A percentile compares a stretch with the other conserved stretches of the same genome.
phyloP scores from a whole-genome alignment of 2,888 invertebrate genomes.

The Taphrorychus bicolor region DNA sequence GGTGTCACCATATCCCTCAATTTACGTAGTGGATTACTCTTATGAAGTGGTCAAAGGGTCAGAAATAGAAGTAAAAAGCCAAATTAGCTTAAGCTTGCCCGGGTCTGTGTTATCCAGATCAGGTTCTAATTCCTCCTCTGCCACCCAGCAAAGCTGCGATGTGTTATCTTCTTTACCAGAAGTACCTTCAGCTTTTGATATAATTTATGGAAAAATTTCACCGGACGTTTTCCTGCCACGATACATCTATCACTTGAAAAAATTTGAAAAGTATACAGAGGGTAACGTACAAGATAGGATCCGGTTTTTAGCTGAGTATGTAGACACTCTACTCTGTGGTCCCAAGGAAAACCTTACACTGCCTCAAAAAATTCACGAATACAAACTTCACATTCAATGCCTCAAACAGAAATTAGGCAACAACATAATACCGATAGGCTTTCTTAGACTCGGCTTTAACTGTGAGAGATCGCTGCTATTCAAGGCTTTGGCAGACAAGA shows the following conservation, averaged over 20 bases:
- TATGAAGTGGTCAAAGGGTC: constrained; percentile 38
- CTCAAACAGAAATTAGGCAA: constrained; percentile 55
- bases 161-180: neutral
- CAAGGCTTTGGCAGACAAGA: constrained; percentile 62
- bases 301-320: constrained; percentile 49
- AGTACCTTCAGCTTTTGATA: constrained; percentile 22
- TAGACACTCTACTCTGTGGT: constrained; percentile 50
- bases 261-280: constrained; percentile 37
- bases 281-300: constrained; percentile 44
- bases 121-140: no score
- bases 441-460: constrained; percentile 61
- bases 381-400: constrained; percentile 48
- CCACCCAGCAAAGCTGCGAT: neutral
- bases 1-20: constrained; percentile 47
- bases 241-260: constrained; percentile 46
- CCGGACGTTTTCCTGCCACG: constrained; percentile 48
- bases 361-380: constrained; percentile 48
- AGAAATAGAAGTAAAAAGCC: no score
- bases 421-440: constrained; percentile 63
- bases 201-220: constrained; percentile 46
- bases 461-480: constrained; percentile 64
- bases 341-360: constrained; percentile 43
- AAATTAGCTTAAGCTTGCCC: constrained; percentile 2
- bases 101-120: constrained; percentile 1
- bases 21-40: constrained; percentile 54